A percentile compares a stretch with the other conserved stretches of the same genome.
phyloP scores from a whole-genome alignment of 2,888 invertebrate genomes.

The Cyclophora punctaria region DNA sequence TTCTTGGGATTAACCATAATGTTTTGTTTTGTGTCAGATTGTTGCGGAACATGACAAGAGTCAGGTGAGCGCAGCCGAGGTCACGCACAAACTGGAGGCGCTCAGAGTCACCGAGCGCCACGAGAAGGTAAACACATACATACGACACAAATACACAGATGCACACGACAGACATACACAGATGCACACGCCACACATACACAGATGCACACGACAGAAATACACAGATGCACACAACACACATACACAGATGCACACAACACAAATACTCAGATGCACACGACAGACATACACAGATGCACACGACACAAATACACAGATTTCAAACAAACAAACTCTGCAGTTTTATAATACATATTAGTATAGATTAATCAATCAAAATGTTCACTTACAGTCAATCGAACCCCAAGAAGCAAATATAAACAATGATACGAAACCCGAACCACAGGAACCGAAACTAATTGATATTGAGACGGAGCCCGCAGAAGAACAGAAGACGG shows the following conservation, averaged over 20 bases:
- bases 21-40: background rate
- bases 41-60: background rate
- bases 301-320: background rate
- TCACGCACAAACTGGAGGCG: constrained; percentile 60
- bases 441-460: constrained; percentile 19
- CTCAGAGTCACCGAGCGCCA: constrained; percentile 16
- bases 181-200: too few species aligned
- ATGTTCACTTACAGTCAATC: background rate
- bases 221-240: too few species aligned
- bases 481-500: constrained; percentile 24
- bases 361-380: background rate
- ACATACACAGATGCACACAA: too few species aligned
- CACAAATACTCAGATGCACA: too few species aligned
- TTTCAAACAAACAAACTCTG: background rate
- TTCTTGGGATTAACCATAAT: too few species aligned
- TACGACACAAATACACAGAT: too few species aligned
- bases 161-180: too few species aligned
- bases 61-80: constrained; percentile 32
- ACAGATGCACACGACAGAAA: too few species aligned
- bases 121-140: constrained; percentile 2
- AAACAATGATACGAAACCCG: constrained; percentile 9
- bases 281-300: too few species aligned
- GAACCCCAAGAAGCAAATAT: constrained; percentile 14
- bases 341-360: too few species aligned
- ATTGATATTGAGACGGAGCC: constrained; percentile 28